Evolutionary conservation across 2,797 vertebrate species (phyloP), one percentile per base, ranked within the genome.

Genomic region (Chelmon rostratus): DNA sequence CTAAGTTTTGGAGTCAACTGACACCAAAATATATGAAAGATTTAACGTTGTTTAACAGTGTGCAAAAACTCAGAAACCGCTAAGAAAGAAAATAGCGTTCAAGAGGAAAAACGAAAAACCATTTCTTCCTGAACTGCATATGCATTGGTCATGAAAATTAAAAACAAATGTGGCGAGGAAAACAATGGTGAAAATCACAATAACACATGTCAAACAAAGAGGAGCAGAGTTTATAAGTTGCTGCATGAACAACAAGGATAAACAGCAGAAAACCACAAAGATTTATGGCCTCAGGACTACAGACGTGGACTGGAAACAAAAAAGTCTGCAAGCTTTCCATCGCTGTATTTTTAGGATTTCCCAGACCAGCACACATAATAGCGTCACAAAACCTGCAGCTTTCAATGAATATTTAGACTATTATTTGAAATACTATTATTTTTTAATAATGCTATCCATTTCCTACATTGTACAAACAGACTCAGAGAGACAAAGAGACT

Each of bases 401-500:
- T 56, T 37, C 19, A 56, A 46, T 31, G 8, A 21, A 50, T 1
- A 23, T 16, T 8, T 9, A 11, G 21, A 4, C 42, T 35, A 6
- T 37, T 13, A n/a, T 21, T n/a, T 15, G 9, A 57, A 5, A 10
- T 2, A 15, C 21, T 25, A 42, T 42, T 13, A 13, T 42, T 42
- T 13, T 42, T 42, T 42, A 8, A 1, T 37, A 0, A 44, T 54
- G 44, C 44, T 18, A 59, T 52, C 25, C 46, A 23, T 38, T 15
- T 16, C 5, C 42, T 67, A 1, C 31, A 38, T 8, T 52, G 35
- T 70, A n/a, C 33, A 65, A 50, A 66, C 35, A 72, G 28, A 78
- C 38, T 37, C 16, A 59, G 31, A 23, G 12, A 66, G 59, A 82
- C 67, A 77, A 44, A 67, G 71, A 38, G 37, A 63, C 25, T 76